phyloP scores from a whole-genome alignment of 2,888 invertebrate species.

The Entomobrya proxima region DNA sequence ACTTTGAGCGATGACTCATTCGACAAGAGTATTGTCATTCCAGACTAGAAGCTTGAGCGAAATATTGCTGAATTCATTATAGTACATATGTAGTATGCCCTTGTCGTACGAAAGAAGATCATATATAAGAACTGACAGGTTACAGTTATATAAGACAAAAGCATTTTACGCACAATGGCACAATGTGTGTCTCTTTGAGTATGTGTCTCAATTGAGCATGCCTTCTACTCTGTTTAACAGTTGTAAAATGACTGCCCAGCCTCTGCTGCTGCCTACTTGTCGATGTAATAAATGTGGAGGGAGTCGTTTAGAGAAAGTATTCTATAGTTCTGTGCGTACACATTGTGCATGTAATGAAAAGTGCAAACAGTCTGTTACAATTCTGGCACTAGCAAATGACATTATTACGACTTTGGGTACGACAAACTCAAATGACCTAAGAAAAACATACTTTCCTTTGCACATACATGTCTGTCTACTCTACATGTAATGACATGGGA shows the following conservation, averaged over 20 bases:
- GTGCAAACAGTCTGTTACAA: constrained; percentile 5
- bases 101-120: too few species aligned
- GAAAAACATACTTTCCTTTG: constrained; percentile 24
- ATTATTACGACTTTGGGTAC: background rate
- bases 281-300: background rate
- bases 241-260: background rate
- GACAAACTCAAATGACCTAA: constrained; percentile 21
- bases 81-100: too few species aligned
- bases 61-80: too few species aligned
- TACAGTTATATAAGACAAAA: constrained; percentile 25
- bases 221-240: background rate
- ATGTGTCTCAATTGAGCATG: background rate
- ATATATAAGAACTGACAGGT: too few species aligned
- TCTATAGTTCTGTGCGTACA: constrained; percentile 7
- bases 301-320: background rate
- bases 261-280: background rate
- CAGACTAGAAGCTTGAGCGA: too few species aligned
- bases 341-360: constrained; percentile 4
- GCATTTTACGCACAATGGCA: constrained; percentile 22
- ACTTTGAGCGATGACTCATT: too few species aligned
- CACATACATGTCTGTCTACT: background rate
- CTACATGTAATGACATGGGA: background rate
- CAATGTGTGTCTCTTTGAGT: background rate
- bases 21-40: too few species aligned
- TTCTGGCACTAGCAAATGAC: background rate